A percentile compares a stretch with the other conserved stretches of the same genome.
Evolutionary conservation across 2,888 invertebrate species (phyloP).

Genomic region (Acleris holmiana): DNA sequence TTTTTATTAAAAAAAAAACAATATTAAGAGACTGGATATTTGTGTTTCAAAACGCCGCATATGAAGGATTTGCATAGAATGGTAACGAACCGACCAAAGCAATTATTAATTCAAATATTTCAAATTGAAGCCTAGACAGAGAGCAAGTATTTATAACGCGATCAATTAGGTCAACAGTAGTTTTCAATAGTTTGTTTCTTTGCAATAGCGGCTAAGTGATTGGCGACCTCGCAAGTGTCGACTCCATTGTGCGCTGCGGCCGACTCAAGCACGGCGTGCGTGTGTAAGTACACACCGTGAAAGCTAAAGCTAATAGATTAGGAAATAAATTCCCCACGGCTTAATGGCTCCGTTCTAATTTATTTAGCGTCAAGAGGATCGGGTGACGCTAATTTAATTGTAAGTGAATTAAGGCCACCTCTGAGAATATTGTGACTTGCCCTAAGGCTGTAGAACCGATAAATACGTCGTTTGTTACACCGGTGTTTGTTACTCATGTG

Average conservation of each 20-base stretch:
- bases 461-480: constrained; percentile 62
- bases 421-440: constrained; percentile 58
- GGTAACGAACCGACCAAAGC: no score
- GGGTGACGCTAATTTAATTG: constrained; percentile 74
- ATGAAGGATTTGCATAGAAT: no score
- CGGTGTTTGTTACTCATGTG: constrained; percentile 40
- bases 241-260: constrained; percentile 43
- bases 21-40: no score
- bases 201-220: constrained; percentile 43
- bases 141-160: constrained; percentile 5
- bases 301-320: constrained; percentile 60
- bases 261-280: constrained; percentile 43
- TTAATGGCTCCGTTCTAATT: constrained; percentile 70
- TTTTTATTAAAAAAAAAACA: no score
- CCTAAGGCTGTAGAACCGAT: constrained; percentile 57
- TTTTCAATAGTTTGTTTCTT: not conserved
- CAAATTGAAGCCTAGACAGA: constrained; percentile 49
- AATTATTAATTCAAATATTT: no score
- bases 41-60: no score
- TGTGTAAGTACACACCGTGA: constrained; percentile 42
- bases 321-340: constrained; percentile 63
- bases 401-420: constrained; percentile 70
- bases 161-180: constrained; percentile 14
- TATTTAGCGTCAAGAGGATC: constrained; percentile 69
- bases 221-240: constrained; percentile 45